phyloP scores from a whole-genome alignment of 2,888 invertebrate species.

The Callyntrura sp. region DNA sequence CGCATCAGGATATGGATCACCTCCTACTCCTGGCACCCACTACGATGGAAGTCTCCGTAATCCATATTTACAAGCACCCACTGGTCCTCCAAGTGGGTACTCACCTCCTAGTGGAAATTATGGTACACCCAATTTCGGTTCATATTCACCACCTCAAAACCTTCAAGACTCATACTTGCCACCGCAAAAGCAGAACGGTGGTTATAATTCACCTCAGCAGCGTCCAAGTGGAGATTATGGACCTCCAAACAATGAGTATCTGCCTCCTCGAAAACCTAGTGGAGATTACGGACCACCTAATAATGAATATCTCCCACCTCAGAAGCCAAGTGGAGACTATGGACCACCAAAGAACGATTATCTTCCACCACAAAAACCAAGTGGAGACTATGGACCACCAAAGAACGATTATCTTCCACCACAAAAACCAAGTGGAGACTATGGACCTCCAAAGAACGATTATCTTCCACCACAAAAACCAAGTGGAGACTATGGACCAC shows the following conservation, averaged over 20 bases:
- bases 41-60: conserved; percentile 37
- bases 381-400: conserved; percentile 27
- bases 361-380: conserved; percentile 55
- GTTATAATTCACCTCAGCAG: conserved; percentile 49
- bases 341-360: conserved; percentile 56
- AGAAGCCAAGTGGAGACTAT: conserved; percentile 51
- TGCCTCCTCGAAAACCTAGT: conserved; percentile 62
- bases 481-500: conserved; percentile 44
- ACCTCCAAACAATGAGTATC: conserved; percentile 51
- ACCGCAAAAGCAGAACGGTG: conserved; percentile 14
- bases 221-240: conserved; percentile 37
- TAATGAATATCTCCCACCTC: conserved; percentile 66
- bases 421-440: conserved; percentile 54
- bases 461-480: conserved; percentile 75
- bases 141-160: conserved; percentile 23
- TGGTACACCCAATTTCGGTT: conserved; percentile 17
- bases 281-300: conserved; percentile 36
- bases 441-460: conserved; percentile 64
- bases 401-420: conserved; percentile 58
- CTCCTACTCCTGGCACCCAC: conserved; percentile 34
- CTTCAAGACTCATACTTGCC: conserved; percentile 14
- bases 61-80: conserved; percentile 51
- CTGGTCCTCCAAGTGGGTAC: conserved; percentile 34
- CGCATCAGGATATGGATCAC: conserved; percentile 14
- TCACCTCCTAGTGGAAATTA: conserved; percentile 64